These are phyloP conservation scores for Choreutis nemorana DNA, from an alignment of 2,888 invertebrate genomes.

Conservation along the genomic window DNA sequence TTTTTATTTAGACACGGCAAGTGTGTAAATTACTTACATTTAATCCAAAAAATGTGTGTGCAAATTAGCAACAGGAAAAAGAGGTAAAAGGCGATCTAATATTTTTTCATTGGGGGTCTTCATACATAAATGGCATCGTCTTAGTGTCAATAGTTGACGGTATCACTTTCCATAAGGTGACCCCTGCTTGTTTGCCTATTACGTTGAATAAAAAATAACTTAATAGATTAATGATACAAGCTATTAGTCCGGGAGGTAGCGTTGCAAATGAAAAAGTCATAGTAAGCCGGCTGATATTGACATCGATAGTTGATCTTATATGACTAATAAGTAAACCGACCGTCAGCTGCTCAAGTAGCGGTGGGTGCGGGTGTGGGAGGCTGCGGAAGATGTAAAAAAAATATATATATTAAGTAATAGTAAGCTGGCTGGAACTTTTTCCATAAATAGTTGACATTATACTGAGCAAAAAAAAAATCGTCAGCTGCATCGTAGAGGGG, in stretches of 20 bases:
- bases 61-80: no score
- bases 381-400: slow-evolving; percentile 1
- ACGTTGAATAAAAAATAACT: no score
- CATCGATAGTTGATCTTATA: slow-evolving; percentile 2
- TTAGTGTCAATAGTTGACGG: no score
- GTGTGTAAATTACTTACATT: no score
- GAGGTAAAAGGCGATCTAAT: no score
- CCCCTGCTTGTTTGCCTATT: no score
- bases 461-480: background rate
- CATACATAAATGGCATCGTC: no score
- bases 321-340: slow-evolving; percentile 1
- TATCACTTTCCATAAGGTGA: no score
- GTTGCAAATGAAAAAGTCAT: slow-evolving; percentile 2
- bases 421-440: background rate
- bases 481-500: slow-evolving; percentile 1
- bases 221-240: no score
- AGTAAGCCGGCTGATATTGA: slow-evolving; percentile 1
- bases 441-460: slow-evolving; percentile 1
- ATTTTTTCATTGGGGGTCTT: no score
- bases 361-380: slow-evolving; percentile 1
- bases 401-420: slow-evolving; percentile 1
- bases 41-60: no score
- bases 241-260: slow-evolving; percentile 4
- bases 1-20: no score
- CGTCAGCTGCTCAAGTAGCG: slow-evolving; percentile 2